Base-by-base conservation (phyloP, 2,113 vertebrate species). In the Sardina pilchardus region DNA sequence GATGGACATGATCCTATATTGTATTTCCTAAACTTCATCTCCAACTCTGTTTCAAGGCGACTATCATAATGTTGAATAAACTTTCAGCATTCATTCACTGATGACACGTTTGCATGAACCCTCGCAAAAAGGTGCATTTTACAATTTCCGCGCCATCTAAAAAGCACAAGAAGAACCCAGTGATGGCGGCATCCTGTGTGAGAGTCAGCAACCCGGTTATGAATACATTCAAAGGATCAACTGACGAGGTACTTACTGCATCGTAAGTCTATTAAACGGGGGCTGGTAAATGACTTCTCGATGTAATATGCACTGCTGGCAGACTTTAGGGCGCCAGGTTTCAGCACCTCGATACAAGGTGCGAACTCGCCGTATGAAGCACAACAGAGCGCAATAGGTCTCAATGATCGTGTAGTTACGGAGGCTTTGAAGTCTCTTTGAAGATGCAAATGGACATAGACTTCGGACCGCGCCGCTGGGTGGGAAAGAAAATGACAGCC, bases 251-350 rank as follows among this genome's bases (percentile, higher is more conserved):
- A 42, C 47, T 83, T 83, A 91, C 90, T 91, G 85, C 84, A 91
- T 92, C 88, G 86, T 44, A 45, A 48, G 48, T 56, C 78, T 84
- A 71, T 89, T 93, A 89, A 91, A 84, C 87, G n/a, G 86, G 78
- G 63, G 83, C 75, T 82, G 87, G 86, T 87, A 91, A 94, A 93
- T 92, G 89, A 91, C 89, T 89, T 63, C 47, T 90, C 89, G 90
- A 90, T 87, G 84, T 87, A 89, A 90, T 86, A 89, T 19, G 89
- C 91, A 92, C 89, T 88, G 91, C 10, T 0, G 17, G 88, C 92
- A 95, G 95, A 95, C 95, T 90, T 39, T 0, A 81, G 78, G 94
- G 94, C 92, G 92, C 94, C 93, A 86, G 82, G 45, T 48, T 81
- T 78, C 34, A 10, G 84, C 83, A 67, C 88, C 88, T 94, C 86